Conservation (phyloP, 1,140 invertebrate species). For the Euwallacea fornicatus region DNA sequence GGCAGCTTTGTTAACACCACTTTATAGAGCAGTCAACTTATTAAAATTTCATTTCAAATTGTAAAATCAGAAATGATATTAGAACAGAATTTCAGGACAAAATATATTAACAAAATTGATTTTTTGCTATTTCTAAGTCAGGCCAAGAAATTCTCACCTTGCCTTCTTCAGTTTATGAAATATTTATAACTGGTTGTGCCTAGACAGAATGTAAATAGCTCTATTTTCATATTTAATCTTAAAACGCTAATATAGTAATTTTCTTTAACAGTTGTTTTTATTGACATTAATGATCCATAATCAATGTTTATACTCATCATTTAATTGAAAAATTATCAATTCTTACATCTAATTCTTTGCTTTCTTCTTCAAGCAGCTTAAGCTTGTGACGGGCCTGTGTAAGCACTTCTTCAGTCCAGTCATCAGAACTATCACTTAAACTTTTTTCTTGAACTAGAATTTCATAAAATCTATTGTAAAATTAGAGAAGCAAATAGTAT, state of each 20-base stretch:
- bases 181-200: conserved; percentile 23
- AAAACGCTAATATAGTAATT: conserved; percentile 26
- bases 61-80: too few species aligned
- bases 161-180: too few species aligned
- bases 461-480: too few species aligned
- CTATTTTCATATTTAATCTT: conserved; percentile 38
- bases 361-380: conserved; percentile 51
- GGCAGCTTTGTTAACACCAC: too few species aligned
- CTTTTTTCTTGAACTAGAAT: background rate
- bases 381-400: conserved; percentile 49
- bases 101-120: too few species aligned
- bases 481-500: too few species aligned
- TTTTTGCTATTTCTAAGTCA: too few species aligned
- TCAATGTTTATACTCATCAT: background rate
- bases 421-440: conserved; percentile 18
- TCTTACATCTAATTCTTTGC: conserved; percentile 49
- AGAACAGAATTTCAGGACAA: too few species aligned
- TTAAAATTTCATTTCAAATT: too few species aligned
- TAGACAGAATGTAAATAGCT: conserved; percentile 31
- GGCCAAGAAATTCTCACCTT: too few species aligned
- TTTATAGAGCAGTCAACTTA: too few species aligned
- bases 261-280: background rate
- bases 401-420: conserved; percentile 48
- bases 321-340: conserved; percentile 39
- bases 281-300: too few species aligned